Percentiles rank a stretch among this genome's conserved stretches.
Evolutionary conservation across 2,113 vertebrate genomes (phyloP).

Genomic region (Chrysemys picta): DNA sequence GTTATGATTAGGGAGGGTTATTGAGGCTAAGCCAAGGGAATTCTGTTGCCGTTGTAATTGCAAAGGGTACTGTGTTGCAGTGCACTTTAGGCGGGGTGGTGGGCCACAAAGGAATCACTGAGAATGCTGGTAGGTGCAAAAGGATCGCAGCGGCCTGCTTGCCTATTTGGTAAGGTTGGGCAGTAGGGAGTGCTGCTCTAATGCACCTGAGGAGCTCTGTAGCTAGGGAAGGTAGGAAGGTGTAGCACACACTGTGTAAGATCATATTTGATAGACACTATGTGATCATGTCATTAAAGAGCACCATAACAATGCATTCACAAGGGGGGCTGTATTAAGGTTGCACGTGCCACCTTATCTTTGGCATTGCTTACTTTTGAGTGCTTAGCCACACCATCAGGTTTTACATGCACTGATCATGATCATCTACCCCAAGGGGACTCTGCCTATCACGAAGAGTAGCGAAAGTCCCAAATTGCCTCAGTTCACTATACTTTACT

Average conservation of each 20-base stretch:
- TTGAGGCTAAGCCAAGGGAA: neutral
- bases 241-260: accelerated
- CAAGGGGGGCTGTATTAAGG: accelerated
- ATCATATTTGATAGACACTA: too few relatives aligned
- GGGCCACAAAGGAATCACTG: too few relatives aligned
- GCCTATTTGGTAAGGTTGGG: neutral
- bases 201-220: neutral
- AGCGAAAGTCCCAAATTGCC: neutral
- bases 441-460: neutral
- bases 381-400: accelerated
- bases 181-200: too few relatives aligned
- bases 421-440: neutral
- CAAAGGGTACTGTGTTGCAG: too few relatives aligned
- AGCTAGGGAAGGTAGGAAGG: neutral
- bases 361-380: neutral
- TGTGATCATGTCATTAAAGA: neutral
- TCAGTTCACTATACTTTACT: neutral
- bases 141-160: neutral
- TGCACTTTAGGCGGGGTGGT: too few relatives aligned
- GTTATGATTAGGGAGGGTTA: neutral
- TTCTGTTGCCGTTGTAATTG: too few relatives aligned
- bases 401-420: accelerated
- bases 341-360: neutral
- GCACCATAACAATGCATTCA: neutral
- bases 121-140: too few relatives aligned